Evolutionary conservation across 2,113 vertebrate genomes (phyloP), one percentile per base, ranked within the genome.

Genomic region (Epinephelus fuscoguttatus): DNA sequence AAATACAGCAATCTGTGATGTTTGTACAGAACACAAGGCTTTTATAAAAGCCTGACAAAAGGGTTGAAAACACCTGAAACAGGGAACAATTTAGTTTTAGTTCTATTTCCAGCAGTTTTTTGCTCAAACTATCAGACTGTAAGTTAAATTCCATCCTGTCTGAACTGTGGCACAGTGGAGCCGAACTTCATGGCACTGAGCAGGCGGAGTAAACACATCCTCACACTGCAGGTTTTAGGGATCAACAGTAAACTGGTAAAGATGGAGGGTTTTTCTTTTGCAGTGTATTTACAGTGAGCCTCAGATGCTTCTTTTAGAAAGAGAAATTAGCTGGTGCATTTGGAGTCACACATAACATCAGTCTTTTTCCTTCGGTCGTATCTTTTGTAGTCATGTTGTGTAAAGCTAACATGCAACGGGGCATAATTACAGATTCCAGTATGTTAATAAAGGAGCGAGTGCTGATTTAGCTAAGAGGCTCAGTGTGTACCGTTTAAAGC

Each of bases 381-480:
- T 85, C 84, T 82, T 69, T 71, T 86, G 78, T 85, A 23, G 59
- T 21, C 1, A 42, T 33, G 71, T 74, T 67, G 72, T 71, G 88
- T 64, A 42, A 68, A 85, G 89, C 80, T 19, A 82, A 79, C 78
- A 79, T 40, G 59, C 79, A 33, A 67, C 8, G 59, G 83, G 78
- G 84, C 83, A 72, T 84, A 80, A 88, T 90, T 89, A 87, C 72
- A 88, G 21, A 92, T 88, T 88, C 71, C 77, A 77, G 77, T 85
- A 75, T 89, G 88, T 84, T 92, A 90, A 92, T 89, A 81, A 78
- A 84, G 80, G 15, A 78, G 64, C 11, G 77, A 84, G 78, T 68
- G 88, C 79, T 85, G 81, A 75, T 93, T 93, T 89, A 84, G 88
- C 91, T 90, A 85, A 92, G 89, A 89, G 91, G 84, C 89, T 89